These are phyloP conservation scores for Hucho hucho DNA, from an alignment of 2,113 vertebrate genomes.

Conservation along the genomic window DNA sequence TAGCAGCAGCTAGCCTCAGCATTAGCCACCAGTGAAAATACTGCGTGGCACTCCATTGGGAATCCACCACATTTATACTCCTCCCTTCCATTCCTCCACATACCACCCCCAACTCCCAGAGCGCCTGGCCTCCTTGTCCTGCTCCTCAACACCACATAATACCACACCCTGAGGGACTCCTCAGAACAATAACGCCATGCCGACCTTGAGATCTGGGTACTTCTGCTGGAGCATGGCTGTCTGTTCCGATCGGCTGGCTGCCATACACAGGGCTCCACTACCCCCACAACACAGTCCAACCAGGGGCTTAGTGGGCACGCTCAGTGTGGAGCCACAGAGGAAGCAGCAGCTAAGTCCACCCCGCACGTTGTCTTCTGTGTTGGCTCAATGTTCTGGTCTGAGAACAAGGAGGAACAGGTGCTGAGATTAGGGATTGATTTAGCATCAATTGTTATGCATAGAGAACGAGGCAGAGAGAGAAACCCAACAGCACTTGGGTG, in stretches of 20 bases:
- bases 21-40: background rate
- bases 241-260: constrained; percentile 51
- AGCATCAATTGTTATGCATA: no score
- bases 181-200: constrained; percentile 30
- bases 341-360: background rate
- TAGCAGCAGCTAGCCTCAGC: background rate
- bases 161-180: constrained; percentile 35
- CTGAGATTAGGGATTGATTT: no score
- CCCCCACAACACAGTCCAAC: constrained; percentile 8
- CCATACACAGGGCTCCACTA: constrained; percentile 23
- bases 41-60: background rate
- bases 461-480: no score
- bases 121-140: constrained; percentile 3
- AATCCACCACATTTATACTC: background rate
- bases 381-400: no score
- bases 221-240: constrained; percentile 42
- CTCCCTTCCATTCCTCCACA: background rate
- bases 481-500: no score
- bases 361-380: no score
- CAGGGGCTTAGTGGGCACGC: constrained; percentile 2
- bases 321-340: constrained; percentile 11
- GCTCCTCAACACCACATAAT: constrained; percentile 35
- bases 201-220: constrained; percentile 22
- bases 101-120: background rate
- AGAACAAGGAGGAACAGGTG: no score